A percentile compares a stretch with the other conserved stretches of the same genome.
Evolutionary conservation across 1,140 invertebrate genomes (phyloP).

Genomic region (Aphelinus certus): DNA sequence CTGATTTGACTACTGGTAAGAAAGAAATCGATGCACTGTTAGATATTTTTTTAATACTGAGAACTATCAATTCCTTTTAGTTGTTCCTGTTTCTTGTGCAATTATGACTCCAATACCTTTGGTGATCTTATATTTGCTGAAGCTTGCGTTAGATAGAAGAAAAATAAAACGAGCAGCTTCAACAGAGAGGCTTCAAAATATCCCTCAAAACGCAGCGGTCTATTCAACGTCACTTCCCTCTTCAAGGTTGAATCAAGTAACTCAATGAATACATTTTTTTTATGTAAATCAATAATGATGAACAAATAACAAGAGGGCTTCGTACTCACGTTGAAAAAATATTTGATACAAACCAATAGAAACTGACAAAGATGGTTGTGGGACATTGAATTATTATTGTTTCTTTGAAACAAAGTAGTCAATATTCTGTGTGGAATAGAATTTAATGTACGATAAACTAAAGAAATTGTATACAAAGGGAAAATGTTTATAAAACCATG

Average conservation of each 20-base stretch:
- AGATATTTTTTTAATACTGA: conserved; percentile 29
- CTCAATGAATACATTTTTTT: neutral
- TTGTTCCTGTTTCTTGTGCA: conserved; percentile 87
- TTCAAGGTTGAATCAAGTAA: conserved; percentile 9
- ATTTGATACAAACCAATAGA: no score
- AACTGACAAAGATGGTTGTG: neutral
- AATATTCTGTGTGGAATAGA: no score
- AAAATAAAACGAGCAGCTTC: conserved; percentile 46
- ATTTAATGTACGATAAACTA: no score
- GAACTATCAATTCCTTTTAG: conserved; percentile 60
- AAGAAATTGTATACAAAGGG: no score
- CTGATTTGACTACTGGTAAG: conserved; percentile 83
- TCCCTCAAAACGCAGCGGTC: neutral
- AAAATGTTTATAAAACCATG: no score
- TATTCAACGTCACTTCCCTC: conserved; percentile 2
- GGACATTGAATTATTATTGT: neutral
- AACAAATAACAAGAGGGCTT: no score
- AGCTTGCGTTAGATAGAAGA: conserved; percentile 49
- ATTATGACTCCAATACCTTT: conserved; percentile 94
- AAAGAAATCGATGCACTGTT: conserved; percentile 24
- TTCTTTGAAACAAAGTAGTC: no score
- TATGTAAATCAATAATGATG: no score
- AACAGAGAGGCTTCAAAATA: conserved; percentile 42
- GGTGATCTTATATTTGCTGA: conserved; percentile 66
- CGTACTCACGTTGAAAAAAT: no score